Conservation (phyloP, 2,888 invertebrate species). For the Sclerodermus sp. region DNA sequence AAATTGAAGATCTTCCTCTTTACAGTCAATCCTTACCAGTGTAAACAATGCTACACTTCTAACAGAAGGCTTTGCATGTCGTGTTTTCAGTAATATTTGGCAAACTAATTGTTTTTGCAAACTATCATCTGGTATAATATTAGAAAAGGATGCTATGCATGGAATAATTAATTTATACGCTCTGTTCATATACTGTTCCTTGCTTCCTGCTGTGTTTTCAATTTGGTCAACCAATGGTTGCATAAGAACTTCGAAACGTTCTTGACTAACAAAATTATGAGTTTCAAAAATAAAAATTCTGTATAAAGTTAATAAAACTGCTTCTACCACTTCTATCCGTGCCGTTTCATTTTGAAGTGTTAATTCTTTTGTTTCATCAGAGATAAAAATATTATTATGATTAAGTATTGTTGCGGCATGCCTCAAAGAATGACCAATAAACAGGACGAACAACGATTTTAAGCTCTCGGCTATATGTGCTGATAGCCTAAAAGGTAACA, state of each 20-base stretch:
- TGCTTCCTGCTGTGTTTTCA: conserved; percentile 73
- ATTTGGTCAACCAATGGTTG: conserved; percentile 88
- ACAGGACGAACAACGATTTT: conserved; percentile 86
- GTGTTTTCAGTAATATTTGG: conserved; percentile 84
- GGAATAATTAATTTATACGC: conserved; percentile 69
- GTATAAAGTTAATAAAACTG: conserved; percentile 74
- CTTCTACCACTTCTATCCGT: conserved; percentile 63
- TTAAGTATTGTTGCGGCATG: conserved; percentile 77
- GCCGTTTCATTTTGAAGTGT: conserved; percentile 57
- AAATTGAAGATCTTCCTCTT: too few relatives aligned
- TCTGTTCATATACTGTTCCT: conserved; percentile 64
- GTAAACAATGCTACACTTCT: conserved; percentile 51
- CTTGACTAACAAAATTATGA: conserved; percentile 81
- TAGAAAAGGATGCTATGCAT: conserved; percentile 80
- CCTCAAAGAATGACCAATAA: conserved; percentile 82
- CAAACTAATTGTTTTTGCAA: conserved; percentile 90
- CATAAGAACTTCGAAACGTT: conserved; percentile 81
- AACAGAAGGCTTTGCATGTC: conserved; percentile 74
- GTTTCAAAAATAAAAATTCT: conserved; percentile 81
- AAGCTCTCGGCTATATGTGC: conserved; percentile 77
- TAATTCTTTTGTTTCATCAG: conserved; percentile 61
- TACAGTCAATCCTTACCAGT: conserved; percentile 42
- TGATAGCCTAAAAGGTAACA: conserved; percentile 64
- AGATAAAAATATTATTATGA: conserved; percentile 68
- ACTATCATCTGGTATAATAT: conserved; percentile 81